Percentiles rank a stretch among this genome's conserved stretches.
Evolutionary conservation across 2,888 invertebrate genomes (phyloP).

Genomic region (Drosophila tanythrix): DNA sequence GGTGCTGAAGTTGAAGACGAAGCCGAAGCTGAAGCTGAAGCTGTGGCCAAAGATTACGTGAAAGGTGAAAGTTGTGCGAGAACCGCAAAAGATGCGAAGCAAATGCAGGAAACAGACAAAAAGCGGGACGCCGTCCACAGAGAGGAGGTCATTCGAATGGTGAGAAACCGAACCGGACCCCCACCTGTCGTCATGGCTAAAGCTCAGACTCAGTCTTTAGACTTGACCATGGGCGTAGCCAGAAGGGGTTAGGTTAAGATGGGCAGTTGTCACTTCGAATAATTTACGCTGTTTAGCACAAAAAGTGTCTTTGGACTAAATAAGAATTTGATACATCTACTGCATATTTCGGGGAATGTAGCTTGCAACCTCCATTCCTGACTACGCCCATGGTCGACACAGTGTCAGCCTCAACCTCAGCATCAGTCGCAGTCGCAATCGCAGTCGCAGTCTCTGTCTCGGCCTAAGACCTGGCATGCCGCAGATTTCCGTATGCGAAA

Average conservation of each 20-base stretch:
- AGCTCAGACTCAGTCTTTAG: conserved; percentile 8
- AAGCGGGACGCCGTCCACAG: neutral
- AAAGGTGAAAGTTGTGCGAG: conserved; percentile 84
- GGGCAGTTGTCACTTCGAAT: neutral
- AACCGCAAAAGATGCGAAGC: conserved; percentile 62
- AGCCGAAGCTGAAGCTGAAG: conserved; percentile 11
- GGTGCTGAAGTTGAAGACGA: conserved; percentile 21
- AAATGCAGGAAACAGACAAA: conserved; percentile 54
- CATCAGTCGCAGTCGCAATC: neutral
- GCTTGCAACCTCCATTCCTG: neutral
- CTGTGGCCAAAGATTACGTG: conserved; percentile 82
- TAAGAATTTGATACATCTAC: too few relatives aligned
- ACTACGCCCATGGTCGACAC: neutral
- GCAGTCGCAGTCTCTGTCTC: conserved; percentile 26
- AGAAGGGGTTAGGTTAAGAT: too few relatives aligned
- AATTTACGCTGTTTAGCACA: neutral
- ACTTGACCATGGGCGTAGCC: neutral
- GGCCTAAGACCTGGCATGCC: conserved; percentile 48
- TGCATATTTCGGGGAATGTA: neutral
- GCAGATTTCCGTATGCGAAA: conserved; percentile 78
- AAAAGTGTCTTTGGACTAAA: neutral
- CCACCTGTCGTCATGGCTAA: conserved; percentile 44
- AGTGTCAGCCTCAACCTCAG: neutral
- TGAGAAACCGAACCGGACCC: conserved; percentile 59
- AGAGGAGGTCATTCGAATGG: conserved; percentile 29